These are phyloP conservation scores for Pseudorhiza aurosa DNA, from an alignment of 30 jellyfish, hydroid and myxozoan genomes.

Conservation along the genomic window DNA sequence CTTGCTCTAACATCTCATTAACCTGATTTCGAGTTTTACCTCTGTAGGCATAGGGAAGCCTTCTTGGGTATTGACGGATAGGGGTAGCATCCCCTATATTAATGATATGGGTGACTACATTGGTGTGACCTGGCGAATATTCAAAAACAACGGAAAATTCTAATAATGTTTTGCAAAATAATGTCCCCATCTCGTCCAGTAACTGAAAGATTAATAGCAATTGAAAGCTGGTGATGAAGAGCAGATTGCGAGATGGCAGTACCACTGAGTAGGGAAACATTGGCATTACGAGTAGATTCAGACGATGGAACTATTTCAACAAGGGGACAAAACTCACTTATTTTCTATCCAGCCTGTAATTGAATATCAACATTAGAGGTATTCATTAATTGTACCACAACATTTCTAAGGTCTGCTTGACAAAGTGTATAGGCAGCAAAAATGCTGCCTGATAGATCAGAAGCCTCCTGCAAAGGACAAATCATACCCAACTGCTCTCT, in stretches of 20 bases:
- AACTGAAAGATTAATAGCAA: not conserved
- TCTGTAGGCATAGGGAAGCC: constrained; percentile 38
- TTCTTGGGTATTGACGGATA: no score
- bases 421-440: no score
- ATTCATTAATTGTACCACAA: not conserved
- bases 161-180: not conserved
- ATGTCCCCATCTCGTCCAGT: not conserved
- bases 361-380: no score
- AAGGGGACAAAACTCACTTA: no score
- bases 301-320: not conserved
- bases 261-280: not conserved
- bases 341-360: constrained; percentile 33
- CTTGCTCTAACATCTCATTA: no score
- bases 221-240: no score
- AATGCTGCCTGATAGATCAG: no score
- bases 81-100: no score
- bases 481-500: no score
- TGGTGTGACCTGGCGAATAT: not conserved
- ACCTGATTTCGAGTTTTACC: constrained; percentile 28
- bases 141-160: not conserved
- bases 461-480: no score
- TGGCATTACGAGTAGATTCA: not conserved
- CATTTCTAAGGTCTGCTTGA: constrained; percentile 18
- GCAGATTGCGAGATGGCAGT: no score
- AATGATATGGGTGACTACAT: no score